phyloP scores from a whole-genome alignment of 2,113 vertebrate species.

The Rhea americana region DNA sequence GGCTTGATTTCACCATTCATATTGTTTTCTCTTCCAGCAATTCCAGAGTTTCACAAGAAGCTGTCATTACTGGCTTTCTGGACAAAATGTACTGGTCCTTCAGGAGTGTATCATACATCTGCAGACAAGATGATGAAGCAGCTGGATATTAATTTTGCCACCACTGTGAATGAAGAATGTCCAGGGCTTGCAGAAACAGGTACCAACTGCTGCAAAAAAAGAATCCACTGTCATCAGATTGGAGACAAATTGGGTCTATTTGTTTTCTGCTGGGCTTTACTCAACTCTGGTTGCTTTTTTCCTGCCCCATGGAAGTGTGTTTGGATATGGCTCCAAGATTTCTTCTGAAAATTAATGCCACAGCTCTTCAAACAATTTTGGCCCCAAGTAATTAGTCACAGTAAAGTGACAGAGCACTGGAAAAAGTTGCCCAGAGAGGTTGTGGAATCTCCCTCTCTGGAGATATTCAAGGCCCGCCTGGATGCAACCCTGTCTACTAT shows the following conservation, averaged over 20 bases:
- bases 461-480: too few relatives aligned
- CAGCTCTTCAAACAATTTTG: neutral
- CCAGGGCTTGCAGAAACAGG: constrained; percentile 86
- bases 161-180: constrained; percentile 80
- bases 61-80: constrained; percentile 88
- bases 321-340: neutral
- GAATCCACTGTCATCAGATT: neutral
- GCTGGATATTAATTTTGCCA: constrained; percentile 81
- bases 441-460: too few relatives aligned
- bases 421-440: too few relatives aligned
- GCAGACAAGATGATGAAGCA: constrained; percentile 86
- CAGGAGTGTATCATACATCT: constrained; percentile 87
- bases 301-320: neutral
- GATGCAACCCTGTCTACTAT: too few relatives aligned
- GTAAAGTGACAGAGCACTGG: too few relatives aligned
- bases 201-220: constrained; percentile 44
- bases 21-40: constrained; percentile 73
- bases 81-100: constrained; percentile 87
- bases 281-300: neutral
- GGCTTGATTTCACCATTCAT: neutral
- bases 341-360: neutral
- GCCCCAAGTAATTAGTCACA: neutral
- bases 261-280: neutral
- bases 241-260: neutral
- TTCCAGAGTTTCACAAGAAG: constrained; percentile 86